Percentiles rank a stretch among this genome's conserved stretches.
phyloP scores from a whole-genome alignment of 1,140 invertebrate species.

The Cotesia vestalis region DNA sequence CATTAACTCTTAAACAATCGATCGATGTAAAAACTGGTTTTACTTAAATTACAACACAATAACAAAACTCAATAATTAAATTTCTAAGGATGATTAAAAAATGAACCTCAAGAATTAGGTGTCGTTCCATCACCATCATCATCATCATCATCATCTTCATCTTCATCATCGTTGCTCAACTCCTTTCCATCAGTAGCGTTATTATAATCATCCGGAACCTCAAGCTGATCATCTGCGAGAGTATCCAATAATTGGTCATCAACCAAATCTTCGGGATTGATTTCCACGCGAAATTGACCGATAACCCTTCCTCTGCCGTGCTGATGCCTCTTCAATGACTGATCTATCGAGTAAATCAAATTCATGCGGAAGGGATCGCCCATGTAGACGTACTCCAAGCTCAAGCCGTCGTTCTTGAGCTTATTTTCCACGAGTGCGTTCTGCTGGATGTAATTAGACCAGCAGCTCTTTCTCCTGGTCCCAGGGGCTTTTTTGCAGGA shows the following conservation, averaged over 20 bases:
- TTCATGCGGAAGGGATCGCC: slow-evolving; percentile 31
- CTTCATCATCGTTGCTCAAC: too few species aligned
- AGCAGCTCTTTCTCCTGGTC: slow-evolving; percentile 19
- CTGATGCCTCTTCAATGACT: not conserved
- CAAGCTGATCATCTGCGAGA: not conserved
- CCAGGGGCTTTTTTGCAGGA: slow-evolving; percentile 14
- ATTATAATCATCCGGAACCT: not conserved
- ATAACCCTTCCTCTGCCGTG: not conserved
- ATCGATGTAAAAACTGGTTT: too few species aligned
- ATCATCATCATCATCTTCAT: too few species aligned
- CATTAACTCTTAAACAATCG: too few species aligned
- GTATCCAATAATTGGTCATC: not conserved
- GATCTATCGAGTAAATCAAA: slow-evolving; percentile 25
- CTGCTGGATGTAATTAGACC: slow-evolving; percentile 18
- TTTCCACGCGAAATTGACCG: slow-evolving; percentile 11
- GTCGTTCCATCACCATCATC: too few species aligned
- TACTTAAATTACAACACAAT: too few species aligned
- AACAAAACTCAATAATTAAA: too few species aligned
- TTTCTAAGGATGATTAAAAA: too few species aligned
- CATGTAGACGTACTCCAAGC: slow-evolving; percentile 26
- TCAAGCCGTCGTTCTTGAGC: slow-evolving; percentile 22
- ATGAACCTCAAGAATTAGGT: too few species aligned
- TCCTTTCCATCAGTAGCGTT: too few species aligned
- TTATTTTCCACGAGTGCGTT: slow-evolving; percentile 27
- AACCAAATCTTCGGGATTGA: not conserved